Percentiles rank a stretch among this genome's conserved stretches.
phyloP scores from a whole-genome alignment of 2,888 invertebrate genomes.

The Dendrolimus pini region DNA sequence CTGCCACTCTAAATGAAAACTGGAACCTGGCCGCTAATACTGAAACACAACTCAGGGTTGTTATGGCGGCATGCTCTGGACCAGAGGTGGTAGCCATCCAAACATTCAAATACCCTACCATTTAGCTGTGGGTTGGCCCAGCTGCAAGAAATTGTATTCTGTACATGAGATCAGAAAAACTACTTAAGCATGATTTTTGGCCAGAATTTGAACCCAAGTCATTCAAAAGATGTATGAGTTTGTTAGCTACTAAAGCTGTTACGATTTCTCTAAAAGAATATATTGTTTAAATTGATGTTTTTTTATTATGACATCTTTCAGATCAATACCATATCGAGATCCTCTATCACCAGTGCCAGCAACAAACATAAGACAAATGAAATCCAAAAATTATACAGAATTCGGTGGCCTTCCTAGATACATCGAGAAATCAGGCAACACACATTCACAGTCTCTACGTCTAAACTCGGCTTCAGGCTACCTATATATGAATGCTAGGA shows the following conservation, averaged over 20 bases:
- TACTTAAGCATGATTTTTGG: too few species aligned
- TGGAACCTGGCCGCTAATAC: not conserved
- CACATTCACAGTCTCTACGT: constrained; percentile 56
- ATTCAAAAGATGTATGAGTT: too few species aligned
- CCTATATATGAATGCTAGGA: constrained; percentile 69
- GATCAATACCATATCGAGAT: constrained; percentile 60
- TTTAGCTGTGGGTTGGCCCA: too few species aligned
- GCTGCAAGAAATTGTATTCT: too few species aligned
- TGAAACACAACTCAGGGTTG: not conserved
- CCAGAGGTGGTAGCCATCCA: too few species aligned
- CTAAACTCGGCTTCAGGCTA: constrained; percentile 70
- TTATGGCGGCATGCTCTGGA: not conserved
- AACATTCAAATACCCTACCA: too few species aligned
- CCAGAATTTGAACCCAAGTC: too few species aligned
- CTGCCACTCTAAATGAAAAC: not conserved
- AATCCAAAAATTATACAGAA: constrained; percentile 48
- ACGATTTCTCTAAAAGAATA: too few species aligned
- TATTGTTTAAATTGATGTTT: too few species aligned
- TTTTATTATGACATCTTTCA: constrained; percentile 18
- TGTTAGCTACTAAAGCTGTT: too few species aligned
- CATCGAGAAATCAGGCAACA: constrained; percentile 59
- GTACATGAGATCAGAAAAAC: too few species aligned
- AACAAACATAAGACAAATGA: constrained; percentile 56
- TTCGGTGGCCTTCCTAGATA: constrained; percentile 54
- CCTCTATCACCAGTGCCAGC: constrained; percentile 63